phyloP scores from a whole-genome alignment of 2,888 invertebrate genomes.

The Stenolophus ochropezus region DNA sequence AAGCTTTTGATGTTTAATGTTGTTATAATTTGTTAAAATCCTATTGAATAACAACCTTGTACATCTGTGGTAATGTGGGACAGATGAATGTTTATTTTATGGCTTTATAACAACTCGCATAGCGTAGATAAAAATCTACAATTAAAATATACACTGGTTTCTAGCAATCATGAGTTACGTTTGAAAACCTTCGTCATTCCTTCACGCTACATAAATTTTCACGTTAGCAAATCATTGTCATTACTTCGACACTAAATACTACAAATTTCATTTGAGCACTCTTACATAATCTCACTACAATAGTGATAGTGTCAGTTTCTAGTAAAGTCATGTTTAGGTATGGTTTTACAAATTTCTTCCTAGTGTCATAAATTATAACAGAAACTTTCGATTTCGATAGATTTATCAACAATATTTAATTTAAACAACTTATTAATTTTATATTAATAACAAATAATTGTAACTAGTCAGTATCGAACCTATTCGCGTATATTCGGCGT shows the following conservation, averaged over 20 bases:
- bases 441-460: too few relatives aligned
- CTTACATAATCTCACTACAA: background rate
- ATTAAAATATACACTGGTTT: constrained; percentile 28
- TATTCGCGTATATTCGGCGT: too few relatives aligned
- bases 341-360: too few relatives aligned
- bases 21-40: background rate
- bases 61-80: constrained; percentile 21
- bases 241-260: background rate
- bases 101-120: constrained; percentile 1
- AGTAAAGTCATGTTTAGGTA: too few relatives aligned
- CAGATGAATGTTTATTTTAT: constrained; percentile 35
- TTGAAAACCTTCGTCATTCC: constrained; percentile 22
- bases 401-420: too few relatives aligned
- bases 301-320: background rate
- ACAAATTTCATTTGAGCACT: background rate
- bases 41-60: constrained; percentile 9
- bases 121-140: constrained; percentile 28
- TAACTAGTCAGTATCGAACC: too few relatives aligned
- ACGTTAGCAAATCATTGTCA: constrained; percentile 18
- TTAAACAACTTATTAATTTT: too few relatives aligned
- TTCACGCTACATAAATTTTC: constrained; percentile 20
- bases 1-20: background rate
- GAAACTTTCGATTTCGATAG: too few relatives aligned
- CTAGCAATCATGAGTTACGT: constrained; percentile 20
- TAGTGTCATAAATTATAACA: too few relatives aligned